phyloP scores from a whole-genome alignment of 2,888 invertebrate genomes.

The Caenorhabditis plicata region DNA sequence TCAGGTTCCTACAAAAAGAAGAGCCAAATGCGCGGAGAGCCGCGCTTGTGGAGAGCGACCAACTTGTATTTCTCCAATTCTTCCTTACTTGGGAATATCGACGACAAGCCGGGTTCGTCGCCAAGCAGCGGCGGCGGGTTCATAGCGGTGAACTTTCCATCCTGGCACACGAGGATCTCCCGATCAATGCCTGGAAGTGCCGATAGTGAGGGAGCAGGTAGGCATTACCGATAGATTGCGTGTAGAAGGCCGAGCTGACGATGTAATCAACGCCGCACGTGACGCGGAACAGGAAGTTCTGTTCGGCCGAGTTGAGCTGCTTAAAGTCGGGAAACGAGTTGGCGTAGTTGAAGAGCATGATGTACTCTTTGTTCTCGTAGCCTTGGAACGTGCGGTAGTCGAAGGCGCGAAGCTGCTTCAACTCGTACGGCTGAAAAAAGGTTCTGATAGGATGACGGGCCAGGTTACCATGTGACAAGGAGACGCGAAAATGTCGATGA shows the following conservation, averaged over 20 bases:
- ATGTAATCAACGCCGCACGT: slow-evolving; percentile 35
- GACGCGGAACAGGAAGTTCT: slow-evolving; percentile 30
- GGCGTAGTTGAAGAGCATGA: slow-evolving; percentile 33
- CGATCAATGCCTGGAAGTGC: slow-evolving; percentile 8
- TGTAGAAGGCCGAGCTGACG: slow-evolving; percentile 19
- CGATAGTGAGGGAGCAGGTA: background rate
- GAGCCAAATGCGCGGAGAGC: too few relatives aligned
- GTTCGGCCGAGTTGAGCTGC: slow-evolving; percentile 16
- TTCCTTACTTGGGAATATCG: slow-evolving; percentile 23
- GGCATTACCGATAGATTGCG: slow-evolving; percentile 8
- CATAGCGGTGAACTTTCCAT: slow-evolving; percentile 28
- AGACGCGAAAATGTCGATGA: slow-evolving; percentile 13
- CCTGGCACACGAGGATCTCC: slow-evolving; percentile 18
- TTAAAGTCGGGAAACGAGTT: slow-evolving; percentile 22
- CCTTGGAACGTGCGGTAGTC: slow-evolving; percentile 24
- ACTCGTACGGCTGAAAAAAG: slow-evolving; percentile 24
- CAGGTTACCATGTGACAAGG: background rate
- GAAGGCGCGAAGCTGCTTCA: slow-evolving; percentile 24
- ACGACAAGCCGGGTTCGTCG: slow-evolving; percentile 20
- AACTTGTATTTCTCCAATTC: slow-evolving; percentile 29
- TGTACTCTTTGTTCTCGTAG: slow-evolving; percentile 30
- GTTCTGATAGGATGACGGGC: too few relatives aligned
- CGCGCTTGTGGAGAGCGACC: background rate
- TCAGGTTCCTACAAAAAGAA: slow-evolving; percentile 8
- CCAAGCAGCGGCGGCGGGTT: slow-evolving; percentile 18